Evolutionary conservation across 2,888 invertebrate genomes (phyloP).

Genomic region (Protophormia terraenovae): DNA sequence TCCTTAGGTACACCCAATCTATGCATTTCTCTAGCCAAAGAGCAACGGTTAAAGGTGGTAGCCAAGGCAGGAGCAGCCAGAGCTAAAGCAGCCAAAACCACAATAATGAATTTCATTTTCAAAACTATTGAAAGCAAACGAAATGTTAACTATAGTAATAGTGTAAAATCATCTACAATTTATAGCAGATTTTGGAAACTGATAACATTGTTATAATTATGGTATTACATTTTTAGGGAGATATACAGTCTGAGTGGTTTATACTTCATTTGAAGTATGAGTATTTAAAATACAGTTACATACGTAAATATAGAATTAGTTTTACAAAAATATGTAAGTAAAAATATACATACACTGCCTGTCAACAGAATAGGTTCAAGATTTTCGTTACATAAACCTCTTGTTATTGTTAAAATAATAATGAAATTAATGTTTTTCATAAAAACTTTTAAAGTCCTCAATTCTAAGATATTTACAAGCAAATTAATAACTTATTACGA

Average conservation of each 20-base stretch:
- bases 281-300: background rate
- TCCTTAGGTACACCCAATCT: slow-evolving; percentile 73
- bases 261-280: background rate
- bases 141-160: background rate
- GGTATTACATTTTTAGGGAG: background rate
- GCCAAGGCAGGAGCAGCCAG: slow-evolving; percentile 61
- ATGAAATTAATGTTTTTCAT: too few relatives aligned
- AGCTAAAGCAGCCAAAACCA: slow-evolving; percentile 27
- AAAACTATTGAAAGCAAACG: background rate
- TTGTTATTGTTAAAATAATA: too few relatives aligned
- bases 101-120: background rate
- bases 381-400: too few relatives aligned
- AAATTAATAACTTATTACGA: too few relatives aligned
- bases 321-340: too few relatives aligned
- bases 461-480: too few relatives aligned
- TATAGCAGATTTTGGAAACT: background rate
- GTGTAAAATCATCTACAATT: background rate
- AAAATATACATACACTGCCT: too few relatives aligned
- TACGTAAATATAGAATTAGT: too few relatives aligned
- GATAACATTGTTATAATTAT: background rate
- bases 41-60: slow-evolving; percentile 72
- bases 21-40: slow-evolving; percentile 72
- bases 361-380: too few relatives aligned
- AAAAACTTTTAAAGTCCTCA: too few relatives aligned
- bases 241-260: background rate